phyloP scores from a whole-genome alignment of 2,888 invertebrate species.

The Dione juno region DNA sequence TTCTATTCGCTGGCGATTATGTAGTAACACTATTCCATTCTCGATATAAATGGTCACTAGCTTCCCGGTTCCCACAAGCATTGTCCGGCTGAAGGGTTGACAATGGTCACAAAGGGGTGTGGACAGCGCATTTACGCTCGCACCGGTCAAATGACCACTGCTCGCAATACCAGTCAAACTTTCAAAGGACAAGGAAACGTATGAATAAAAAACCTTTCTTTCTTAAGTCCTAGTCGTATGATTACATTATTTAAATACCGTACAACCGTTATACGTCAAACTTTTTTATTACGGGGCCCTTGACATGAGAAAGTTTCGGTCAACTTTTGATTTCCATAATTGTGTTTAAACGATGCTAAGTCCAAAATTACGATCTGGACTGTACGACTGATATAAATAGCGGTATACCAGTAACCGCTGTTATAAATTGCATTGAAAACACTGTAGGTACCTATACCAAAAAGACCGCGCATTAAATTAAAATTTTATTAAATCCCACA shows the following conservation, averaged over 20 bases:
- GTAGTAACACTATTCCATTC: conserved; percentile 58
- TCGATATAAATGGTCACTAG: conserved; percentile 66
- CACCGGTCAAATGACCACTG: conserved; percentile 81
- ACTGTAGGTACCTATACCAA: background rate
- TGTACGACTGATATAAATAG: background rate
- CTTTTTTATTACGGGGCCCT: conserved; percentile 64
- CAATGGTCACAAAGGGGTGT: conserved; percentile 79
- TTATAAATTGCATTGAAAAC: background rate
- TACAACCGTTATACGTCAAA: conserved; percentile 77
- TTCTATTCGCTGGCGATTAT: conserved; percentile 46
- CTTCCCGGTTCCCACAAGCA: conserved; percentile 79
- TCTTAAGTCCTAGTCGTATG: conserved; percentile 60
- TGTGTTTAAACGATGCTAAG: conserved; percentile 32
- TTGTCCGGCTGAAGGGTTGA: conserved; percentile 73
- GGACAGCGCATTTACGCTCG: conserved; percentile 69
- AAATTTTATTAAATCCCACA: conserved; percentile 25
- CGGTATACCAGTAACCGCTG: background rate
- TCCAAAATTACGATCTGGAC: conserved; percentile 25
- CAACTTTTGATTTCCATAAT: conserved; percentile 43
- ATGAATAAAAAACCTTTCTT: conserved; percentile 77
- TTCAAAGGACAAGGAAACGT: conserved; percentile 75
- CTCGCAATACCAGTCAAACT: conserved; percentile 70
- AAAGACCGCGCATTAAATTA: conserved; percentile 1
- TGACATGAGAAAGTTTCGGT: conserved; percentile 73
- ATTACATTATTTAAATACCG: conserved; percentile 80